Conservation (phyloP, 2,113 vertebrate species). For the Cyanoramphus novaezelandiae region DNA sequence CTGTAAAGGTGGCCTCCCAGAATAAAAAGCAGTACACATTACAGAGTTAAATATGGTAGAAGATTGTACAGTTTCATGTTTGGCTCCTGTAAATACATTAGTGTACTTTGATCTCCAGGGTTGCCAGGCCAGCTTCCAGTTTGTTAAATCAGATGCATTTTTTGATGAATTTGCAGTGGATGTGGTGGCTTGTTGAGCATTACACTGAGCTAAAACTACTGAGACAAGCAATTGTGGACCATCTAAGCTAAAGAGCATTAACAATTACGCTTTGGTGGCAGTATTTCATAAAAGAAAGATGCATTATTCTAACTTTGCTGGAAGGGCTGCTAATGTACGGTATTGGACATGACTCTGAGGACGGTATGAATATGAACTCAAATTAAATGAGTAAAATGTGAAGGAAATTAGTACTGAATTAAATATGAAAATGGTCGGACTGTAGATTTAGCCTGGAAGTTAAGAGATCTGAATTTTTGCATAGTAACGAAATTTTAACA, state of each 20-base stretch:
- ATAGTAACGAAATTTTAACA: neutral
- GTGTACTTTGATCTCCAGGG: neutral
- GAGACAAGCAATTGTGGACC: constrained; percentile 22
- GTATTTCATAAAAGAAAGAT: constrained; percentile 25
- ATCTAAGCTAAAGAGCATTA: constrained; percentile 12
- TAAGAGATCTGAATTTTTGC: neutral
- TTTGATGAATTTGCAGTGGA: constrained; percentile 37
- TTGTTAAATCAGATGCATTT: neutral
- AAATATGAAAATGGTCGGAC: neutral
- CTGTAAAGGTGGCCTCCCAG: neutral
- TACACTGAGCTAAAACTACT: constrained; percentile 29
- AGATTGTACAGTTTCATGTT: neutral
- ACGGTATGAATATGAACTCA: neutral
- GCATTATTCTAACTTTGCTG: constrained; percentile 15
- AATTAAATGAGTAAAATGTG: neutral
- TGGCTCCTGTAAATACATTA: neutral
- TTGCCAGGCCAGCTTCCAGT: neutral
- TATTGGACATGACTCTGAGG: neutral
- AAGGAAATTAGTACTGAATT: neutral
- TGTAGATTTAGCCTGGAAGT: neutral
- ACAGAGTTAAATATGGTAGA: neutral
- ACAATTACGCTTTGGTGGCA: constrained; percentile 44
- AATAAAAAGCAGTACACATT: neutral
- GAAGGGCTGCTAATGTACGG: neutral
- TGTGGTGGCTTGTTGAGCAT: constrained; percentile 1